phyloP scores from a whole-genome alignment of 2,113 vertebrate genomes.

The Chloebia gouldiae region DNA sequence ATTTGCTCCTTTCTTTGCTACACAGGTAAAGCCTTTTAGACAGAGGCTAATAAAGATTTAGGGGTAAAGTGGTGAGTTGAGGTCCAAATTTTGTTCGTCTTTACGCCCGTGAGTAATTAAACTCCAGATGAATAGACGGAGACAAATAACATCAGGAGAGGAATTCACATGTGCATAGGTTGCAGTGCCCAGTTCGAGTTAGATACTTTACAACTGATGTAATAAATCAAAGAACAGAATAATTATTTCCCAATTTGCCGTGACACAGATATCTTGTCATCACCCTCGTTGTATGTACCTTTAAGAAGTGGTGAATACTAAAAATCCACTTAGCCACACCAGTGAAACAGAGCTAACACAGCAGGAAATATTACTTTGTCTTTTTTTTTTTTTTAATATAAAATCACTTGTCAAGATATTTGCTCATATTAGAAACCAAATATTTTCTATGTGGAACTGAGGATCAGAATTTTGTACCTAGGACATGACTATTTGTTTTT shows the following conservation, averaged over 20 bases:
- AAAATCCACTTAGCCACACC: conserved; percentile 15
- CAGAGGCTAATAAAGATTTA: conserved; percentile 51
- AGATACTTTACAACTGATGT: conserved; percentile 52
- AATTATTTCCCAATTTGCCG: conserved; percentile 39
- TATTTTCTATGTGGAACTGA: background rate
- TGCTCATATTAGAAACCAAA: background rate
- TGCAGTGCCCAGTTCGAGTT: background rate
- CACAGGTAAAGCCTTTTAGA: conserved; percentile 38
- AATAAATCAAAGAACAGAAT: conserved; percentile 68
- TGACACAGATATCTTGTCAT: conserved; percentile 39
- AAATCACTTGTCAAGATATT: background rate
- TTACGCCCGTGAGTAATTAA: conserved; percentile 34
- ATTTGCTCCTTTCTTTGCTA: conserved; percentile 38
- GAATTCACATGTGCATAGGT: background rate
- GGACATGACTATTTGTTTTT: background rate
- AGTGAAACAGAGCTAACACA: background rate
- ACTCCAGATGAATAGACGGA: background rate
- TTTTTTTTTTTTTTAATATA: background rate
- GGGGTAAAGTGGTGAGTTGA: conserved; percentile 29
- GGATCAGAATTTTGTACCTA: background rate
- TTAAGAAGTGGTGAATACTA: background rate
- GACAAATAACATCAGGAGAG: background rate
- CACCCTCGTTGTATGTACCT: background rate
- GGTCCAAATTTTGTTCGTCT: background rate
- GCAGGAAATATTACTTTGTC: background rate